Percentiles rank a stretch among this genome's conserved stretches.
These are phyloP conservation scores for Drosophila stalkeri DNA, from an alignment of 2,888 invertebrate species.

Conservation along the genomic window DNA sequence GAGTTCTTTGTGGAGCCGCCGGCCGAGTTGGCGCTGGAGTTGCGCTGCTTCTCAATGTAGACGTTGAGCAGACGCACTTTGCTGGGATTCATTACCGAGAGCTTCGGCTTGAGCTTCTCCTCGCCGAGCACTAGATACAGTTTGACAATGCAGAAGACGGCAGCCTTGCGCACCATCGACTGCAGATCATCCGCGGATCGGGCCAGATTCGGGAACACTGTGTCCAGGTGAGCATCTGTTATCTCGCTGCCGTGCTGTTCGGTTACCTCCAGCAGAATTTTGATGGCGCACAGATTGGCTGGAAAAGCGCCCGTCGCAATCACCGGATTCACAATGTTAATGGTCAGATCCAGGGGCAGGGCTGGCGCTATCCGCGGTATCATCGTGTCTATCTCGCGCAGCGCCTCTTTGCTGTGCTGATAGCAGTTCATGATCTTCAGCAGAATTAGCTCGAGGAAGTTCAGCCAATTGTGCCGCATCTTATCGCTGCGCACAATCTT, in stretches of 20 bases:
- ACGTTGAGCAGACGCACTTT: conserved; percentile 86
- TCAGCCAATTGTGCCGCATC: conserved; percentile 92
- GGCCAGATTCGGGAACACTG: conserved; percentile 95
- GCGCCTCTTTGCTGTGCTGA: conserved; percentile 90
- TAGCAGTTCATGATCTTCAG: conserved; percentile 95
- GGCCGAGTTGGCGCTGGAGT: conserved; percentile 67
- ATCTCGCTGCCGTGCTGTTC: conserved; percentile 91
- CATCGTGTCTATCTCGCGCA: conserved; percentile 94
- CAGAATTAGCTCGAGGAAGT: conserved; percentile 95
- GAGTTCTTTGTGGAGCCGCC: conserved; percentile 83
- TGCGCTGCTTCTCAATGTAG: conserved; percentile 82
- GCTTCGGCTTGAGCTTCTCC: conserved; percentile 92
- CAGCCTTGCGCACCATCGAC: conserved; percentile 97
- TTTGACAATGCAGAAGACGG: conserved; percentile 98
- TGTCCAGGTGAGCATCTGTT: conserved; percentile 90
- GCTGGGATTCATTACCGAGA: conserved; percentile 93
- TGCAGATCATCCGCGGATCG: conserved; percentile 96
- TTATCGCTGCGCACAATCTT: conserved; percentile 93
- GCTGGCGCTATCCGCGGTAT: conserved; percentile 90
- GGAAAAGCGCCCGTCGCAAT: conserved; percentile 95
- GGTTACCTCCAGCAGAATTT: conserved; percentile 94
- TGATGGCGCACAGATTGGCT: conserved; percentile 95
- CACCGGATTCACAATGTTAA: conserved; percentile 90
- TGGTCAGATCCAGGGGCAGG: conserved; percentile 92
- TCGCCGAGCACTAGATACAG: conserved; percentile 96